These are phyloP conservation scores for Sylvia atricapilla DNA, from an alignment of 2,113 vertebrate species.

Conservation along the genomic window DNA sequence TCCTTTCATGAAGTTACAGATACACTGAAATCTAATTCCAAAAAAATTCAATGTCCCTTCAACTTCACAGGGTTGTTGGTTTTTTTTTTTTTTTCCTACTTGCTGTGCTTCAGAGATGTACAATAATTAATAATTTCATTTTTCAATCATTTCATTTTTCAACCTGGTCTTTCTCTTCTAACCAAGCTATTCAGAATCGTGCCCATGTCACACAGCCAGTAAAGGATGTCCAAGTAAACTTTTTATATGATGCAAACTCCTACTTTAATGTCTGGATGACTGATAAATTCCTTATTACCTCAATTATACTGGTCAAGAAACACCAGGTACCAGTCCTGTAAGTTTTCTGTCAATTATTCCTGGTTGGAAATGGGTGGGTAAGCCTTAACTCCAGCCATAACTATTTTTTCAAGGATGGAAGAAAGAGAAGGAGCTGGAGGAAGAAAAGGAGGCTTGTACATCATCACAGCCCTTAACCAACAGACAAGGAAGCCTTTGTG, in stretches of 20 bases:
- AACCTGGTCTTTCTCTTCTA: neutral
- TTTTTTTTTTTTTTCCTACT: neutral
- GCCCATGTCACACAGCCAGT: neutral
- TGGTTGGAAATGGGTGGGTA: neutral
- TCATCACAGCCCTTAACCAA: neutral
- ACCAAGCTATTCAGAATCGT: neutral
- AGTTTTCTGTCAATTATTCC: neutral
- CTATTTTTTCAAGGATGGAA: neutral
- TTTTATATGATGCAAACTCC: neutral
- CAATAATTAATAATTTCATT: slow-evolving; percentile 6
- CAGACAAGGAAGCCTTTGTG: neutral
- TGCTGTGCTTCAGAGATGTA: neutral
- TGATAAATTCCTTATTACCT: neutral
- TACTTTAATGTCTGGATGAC: neutral
- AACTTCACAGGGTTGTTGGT: neutral
- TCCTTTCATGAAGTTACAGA: slow-evolving; percentile 26
- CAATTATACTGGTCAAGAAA: neutral
- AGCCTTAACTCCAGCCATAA: neutral
- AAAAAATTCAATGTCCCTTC: slow-evolving; percentile 14
- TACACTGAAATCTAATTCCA: neutral
- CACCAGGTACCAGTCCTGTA: neutral
- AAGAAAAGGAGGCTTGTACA: neutral
- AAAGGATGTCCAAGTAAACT: neutral
- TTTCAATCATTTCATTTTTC: slow-evolving; percentile 1
- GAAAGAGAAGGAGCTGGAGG: neutral